Percentiles rank a stretch among this genome's conserved stretches.
Evolutionary conservation across 2,113 vertebrate genomes (phyloP).

Genomic region (Zosterops lateralis): DNA sequence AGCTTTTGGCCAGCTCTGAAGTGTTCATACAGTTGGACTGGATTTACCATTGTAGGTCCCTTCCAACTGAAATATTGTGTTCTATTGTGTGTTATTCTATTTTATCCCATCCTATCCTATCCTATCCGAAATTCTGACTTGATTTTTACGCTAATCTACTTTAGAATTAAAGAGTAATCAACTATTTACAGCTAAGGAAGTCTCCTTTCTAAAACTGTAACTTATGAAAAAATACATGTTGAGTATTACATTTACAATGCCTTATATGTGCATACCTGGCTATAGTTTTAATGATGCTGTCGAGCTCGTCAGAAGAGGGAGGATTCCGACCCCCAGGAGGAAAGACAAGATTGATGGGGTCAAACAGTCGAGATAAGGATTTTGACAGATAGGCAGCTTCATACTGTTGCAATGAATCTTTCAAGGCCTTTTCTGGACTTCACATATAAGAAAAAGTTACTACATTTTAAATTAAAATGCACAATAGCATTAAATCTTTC

Average conservation of each 20-base stretch:
- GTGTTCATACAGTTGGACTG: background rate
- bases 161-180: background rate
- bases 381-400: constrained; percentile 96
- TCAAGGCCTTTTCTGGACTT: constrained; percentile 92
- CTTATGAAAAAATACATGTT: background rate
- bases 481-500: background rate
- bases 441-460: background rate
- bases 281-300: constrained; percentile 94
- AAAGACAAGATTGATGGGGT: constrained; percentile 97
- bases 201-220: background rate
- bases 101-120: background rate
- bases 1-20: background rate
- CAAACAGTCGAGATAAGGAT: constrained; percentile 94
- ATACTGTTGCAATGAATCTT: constrained; percentile 88
- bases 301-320: constrained; percentile 91
- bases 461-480: background rate
- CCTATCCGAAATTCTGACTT: background rate
- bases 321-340: constrained; percentile 91
- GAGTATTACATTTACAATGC: background rate
- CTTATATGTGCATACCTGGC: constrained; percentile 72
- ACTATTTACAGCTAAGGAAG: background rate
- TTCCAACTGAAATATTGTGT: background rate
- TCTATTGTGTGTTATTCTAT: background rate
- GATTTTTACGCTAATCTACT: constrained; percentile 17
- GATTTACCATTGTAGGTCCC: background rate